These are phyloP conservation scores for Pseudolaguvia tuberculata DNA, from an alignment of 2,113 vertebrate genomes.

Conservation along the genomic window DNA sequence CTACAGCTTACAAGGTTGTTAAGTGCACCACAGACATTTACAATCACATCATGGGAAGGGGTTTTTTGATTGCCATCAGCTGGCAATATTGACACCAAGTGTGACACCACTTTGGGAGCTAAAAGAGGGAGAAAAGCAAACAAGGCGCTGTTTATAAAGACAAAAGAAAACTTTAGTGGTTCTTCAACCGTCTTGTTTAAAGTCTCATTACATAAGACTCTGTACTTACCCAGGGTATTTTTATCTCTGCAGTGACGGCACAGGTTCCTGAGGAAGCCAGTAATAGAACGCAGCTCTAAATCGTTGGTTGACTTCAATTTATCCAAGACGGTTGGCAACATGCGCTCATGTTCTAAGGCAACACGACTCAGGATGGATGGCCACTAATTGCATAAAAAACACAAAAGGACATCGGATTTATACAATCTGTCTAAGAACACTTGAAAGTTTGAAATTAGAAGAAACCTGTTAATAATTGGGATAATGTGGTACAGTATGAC, in stretches of 20 bases:
- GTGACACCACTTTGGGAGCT: conserved; percentile 78
- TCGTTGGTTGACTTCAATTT: conserved; percentile 66
- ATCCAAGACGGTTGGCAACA: conserved; percentile 74
- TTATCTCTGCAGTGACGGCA: conserved; percentile 75
- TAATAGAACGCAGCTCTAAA: conserved; percentile 74
- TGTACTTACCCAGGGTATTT: conserved; percentile 76
- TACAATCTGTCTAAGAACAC: too few species aligned
- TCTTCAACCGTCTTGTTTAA: background rate
- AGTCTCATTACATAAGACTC: background rate
- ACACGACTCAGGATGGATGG: conserved; percentile 75
- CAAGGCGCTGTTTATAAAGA: background rate
- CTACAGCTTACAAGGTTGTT: conserved; percentile 79
- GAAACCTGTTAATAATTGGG: too few species aligned
- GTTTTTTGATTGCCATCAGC: conserved; percentile 58
- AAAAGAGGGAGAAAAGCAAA: conserved; percentile 2
- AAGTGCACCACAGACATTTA: conserved; percentile 77
- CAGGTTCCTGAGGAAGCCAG: conserved; percentile 78
- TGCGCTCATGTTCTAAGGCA: conserved; percentile 76
- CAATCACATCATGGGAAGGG: conserved; percentile 64
- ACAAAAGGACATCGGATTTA: background rate
- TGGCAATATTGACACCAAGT: conserved; percentile 72
- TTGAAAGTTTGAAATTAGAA: too few species aligned
- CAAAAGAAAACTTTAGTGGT: background rate
- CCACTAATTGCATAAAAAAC: conserved; percentile 64
- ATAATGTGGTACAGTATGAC: too few species aligned